phyloP scores from a whole-genome alignment of 2,888 invertebrate species.

The Acleris cristana region DNA sequence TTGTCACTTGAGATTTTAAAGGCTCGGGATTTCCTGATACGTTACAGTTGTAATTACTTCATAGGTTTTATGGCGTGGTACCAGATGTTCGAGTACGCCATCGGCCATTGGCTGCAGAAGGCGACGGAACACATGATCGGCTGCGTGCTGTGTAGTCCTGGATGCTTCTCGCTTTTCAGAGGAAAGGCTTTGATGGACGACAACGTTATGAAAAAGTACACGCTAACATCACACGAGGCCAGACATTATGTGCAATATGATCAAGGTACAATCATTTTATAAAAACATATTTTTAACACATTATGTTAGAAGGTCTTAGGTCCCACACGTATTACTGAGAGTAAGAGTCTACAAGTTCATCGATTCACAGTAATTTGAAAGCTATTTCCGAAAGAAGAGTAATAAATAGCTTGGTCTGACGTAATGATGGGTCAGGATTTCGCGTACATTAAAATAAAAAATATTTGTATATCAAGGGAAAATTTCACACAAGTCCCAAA shows the following conservation, averaged over 20 bases:
- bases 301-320: too few relatives aligned
- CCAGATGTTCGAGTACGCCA: slow-evolving; percentile 95
- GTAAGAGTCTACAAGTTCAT: too few relatives aligned
- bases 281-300: background rate
- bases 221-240: slow-evolving; percentile 90
- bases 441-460: too few relatives aligned
- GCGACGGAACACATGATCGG: slow-evolving; percentile 95
- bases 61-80: slow-evolving; percentile 93
- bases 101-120: slow-evolving; percentile 97
- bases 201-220: slow-evolving; percentile 95
- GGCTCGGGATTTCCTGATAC: too few relatives aligned
- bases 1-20: slow-evolving; percentile 5
- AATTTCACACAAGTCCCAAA: too few relatives aligned
- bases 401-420: too few relatives aligned
- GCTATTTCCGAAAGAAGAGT: too few relatives aligned
- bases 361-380: too few relatives aligned
- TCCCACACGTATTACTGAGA: too few relatives aligned
- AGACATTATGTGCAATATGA: slow-evolving; percentile 95
- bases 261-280: slow-evolving; percentile 86
- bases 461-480: too few relatives aligned
- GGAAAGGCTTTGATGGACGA: slow-evolving; percentile 95
- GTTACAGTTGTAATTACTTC: slow-evolving; percentile 23
- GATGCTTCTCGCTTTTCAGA: slow-evolving; percentile 95
- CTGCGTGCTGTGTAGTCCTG: slow-evolving; percentile 95
- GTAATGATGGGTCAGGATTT: too few relatives aligned